A percentile compares a stretch with the other conserved stretches of the same genome.
Evolutionary conservation across 2,113 vertebrate species (phyloP).

Genomic region (Pseudorectes ferrugineus): DNA sequence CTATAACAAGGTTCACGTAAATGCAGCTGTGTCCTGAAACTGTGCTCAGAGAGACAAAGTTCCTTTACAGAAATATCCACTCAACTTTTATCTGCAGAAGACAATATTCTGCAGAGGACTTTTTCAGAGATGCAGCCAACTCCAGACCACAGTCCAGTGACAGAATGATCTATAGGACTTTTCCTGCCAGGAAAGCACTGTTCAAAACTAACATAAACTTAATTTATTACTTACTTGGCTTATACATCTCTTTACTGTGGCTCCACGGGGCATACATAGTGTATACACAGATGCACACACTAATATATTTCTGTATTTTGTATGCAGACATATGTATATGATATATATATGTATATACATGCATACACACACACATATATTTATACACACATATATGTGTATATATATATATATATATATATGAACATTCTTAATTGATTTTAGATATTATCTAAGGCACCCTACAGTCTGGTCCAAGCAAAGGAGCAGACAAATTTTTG

Average conservation of each 20-base stretch:
- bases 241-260: not conserved
- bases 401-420: no score
- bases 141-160: not conserved
- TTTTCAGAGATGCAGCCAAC: not conserved
- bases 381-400: rapidly evolving
- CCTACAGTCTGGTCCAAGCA: not conserved
- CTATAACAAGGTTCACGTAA: constrained; percentile 37
- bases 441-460: not conserved
- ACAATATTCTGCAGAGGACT: not conserved
- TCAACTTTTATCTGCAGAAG: constrained; percentile 1
- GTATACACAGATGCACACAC: not conserved
- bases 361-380: no score
- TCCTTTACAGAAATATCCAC: constrained; percentile 20
- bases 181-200: not conserved
- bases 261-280: not conserved
- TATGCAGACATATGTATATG: not conserved
- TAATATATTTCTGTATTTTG: not conserved
- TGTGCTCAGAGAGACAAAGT: constrained; percentile 21
- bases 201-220: not conserved
- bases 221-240: not conserved
- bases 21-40: not conserved
- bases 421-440: not conserved
- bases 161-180: not conserved
- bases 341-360: no score
- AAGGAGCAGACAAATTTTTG: not conserved